phyloP scores from a whole-genome alignment of 2,888 invertebrate species.

The Blera fallax region DNA sequence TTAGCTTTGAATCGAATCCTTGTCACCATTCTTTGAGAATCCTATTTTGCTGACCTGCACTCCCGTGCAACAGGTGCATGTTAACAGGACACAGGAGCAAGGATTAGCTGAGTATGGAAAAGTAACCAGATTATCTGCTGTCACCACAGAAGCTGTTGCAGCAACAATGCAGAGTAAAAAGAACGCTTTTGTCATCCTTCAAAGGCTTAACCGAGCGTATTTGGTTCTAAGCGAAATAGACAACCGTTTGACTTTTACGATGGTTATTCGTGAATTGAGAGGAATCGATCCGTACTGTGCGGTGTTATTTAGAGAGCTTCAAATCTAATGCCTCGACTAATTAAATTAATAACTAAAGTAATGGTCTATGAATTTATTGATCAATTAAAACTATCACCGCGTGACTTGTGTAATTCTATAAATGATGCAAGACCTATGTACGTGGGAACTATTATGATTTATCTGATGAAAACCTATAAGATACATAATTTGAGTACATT shows the following conservation, averaged over 20 bases:
- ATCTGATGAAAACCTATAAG: neutral
- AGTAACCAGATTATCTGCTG: neutral
- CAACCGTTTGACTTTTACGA: neutral
- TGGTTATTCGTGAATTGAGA: conserved; percentile 1
- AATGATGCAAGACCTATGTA: neutral
- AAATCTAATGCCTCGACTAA: neutral
- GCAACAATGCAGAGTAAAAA: neutral
- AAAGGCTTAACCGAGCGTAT: neutral
- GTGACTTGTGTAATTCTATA: neutral
- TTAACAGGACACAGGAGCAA: neutral
- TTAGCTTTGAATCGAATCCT: neutral
- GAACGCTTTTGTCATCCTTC: neutral
- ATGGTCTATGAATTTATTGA: conserved; percentile 2
- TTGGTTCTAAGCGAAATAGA: neutral
- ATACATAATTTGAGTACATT: neutral
- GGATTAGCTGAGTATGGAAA: conserved; percentile 4
- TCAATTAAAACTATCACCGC: neutral
- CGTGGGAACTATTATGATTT: neutral
- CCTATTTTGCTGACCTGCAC: neutral
- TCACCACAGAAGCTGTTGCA: neutral
- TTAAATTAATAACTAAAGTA: neutral
- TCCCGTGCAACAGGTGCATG: conserved; percentile 34
- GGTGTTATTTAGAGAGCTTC: neutral
- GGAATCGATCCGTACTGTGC: neutral
- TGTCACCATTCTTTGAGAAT: conserved; percentile 10